Conservation (phyloP, 2,797 vertebrate genomes). For the Melanotaenia pygmaea region DNA sequence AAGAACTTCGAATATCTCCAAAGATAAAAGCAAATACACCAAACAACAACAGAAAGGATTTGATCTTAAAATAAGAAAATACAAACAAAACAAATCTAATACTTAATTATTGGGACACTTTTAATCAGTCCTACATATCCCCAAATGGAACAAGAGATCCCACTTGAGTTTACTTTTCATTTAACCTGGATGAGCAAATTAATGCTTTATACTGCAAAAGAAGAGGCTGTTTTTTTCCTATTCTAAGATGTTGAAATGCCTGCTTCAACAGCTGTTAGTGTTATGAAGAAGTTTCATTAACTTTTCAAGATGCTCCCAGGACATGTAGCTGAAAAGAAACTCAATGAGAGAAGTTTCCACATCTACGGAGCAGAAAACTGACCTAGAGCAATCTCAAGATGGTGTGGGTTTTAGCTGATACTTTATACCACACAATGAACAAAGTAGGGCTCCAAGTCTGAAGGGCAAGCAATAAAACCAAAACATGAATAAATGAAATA, state of each 20-base stretch:
- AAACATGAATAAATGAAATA: too few species aligned
- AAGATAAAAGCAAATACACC: not conserved
- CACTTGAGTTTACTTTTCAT: not conserved
- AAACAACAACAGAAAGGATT: not conserved
- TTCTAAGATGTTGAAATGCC: not conserved
- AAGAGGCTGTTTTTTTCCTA: not conserved
- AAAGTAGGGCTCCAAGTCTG: not conserved
- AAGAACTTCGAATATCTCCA: not conserved
- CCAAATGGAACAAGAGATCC: not conserved
- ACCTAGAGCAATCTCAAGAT: not conserved
- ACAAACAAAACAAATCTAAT: not conserved
- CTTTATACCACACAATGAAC: not conserved
- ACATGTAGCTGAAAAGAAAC: not conserved
- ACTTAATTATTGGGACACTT: not conserved
- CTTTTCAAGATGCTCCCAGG: not conserved
- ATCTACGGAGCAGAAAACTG: not conserved
- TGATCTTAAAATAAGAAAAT: not conserved
- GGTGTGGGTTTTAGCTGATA: not conserved
- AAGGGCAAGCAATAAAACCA: not conserved
- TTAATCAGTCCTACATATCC: not conserved
- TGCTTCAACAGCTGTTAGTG: not conserved
- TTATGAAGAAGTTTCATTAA: not conserved
- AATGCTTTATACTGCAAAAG: not conserved
- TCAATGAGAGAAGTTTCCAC: not conserved
- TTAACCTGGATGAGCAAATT: not conserved